Evolutionary conservation across 2,888 invertebrate genomes (phyloP), one percentile per base, ranked within the genome.

Genomic region (Amiota communis): DNA sequence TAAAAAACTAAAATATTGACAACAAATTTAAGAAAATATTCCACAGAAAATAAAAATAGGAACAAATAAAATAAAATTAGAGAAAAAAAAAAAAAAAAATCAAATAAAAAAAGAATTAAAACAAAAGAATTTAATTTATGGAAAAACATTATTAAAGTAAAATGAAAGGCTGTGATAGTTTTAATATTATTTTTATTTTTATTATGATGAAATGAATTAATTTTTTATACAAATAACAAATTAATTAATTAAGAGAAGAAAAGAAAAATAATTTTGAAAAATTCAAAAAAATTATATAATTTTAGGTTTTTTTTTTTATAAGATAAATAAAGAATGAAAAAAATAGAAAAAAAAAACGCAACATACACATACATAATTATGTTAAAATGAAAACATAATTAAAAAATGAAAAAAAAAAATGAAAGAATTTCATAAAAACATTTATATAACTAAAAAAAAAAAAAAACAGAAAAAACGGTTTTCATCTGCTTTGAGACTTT

Each of bases 131-230:
- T 36, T n/a, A 53, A 53, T 53, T 53, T 53, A 53, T n/a, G 8
- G 13, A 53, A 53, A 53, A 53, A 53, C 6, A 13, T 53, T n/a
- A 53, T n/a, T 6, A 53, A 53, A 53, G n/a, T n/a, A 53, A n/a
- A 53, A 53, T 11, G 12, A 47, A 64, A 15, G 65, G 46, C 57
- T 57, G 57, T 57, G 57, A 57, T 57, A 57, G 4, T 36, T 36
- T 6, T 4, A 36, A 36, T 36, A 36, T 36, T 36, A 36, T 36
- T n/a, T n/a, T n/a, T 36, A 36, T 2, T 36, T 36, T 36, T 36
- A 36, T 36, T 36, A 6, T 36, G 36, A 36, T 23, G 1, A n/a
- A n/a, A 23, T 36, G 6, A 36, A 36, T 36, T 36, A 36, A 36
- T 36, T 36, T 6, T 36, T 4, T 36, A 36, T 36, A 36, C 23